These are phyloP conservation scores for Leptosomus discolor DNA, from an alignment of 2,113 vertebrate genomes.

Conservation along the genomic window DNA sequence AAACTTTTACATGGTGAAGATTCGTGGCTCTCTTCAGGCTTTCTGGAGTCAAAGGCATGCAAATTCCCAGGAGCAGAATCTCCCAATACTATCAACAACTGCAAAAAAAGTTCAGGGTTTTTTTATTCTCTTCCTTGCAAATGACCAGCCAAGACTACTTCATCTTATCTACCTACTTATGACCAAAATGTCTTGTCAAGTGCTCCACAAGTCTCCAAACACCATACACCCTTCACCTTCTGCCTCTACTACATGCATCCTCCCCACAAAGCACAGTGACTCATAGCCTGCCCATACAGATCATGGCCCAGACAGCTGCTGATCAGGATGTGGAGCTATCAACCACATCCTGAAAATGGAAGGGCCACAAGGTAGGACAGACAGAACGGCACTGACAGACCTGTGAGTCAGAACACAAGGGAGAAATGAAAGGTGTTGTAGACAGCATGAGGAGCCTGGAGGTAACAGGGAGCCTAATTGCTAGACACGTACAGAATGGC, in stretches of 20 bases:
- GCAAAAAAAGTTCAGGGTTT: background rate
- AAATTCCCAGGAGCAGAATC: background rate
- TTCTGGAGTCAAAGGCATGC: background rate
- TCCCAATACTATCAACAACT: background rate
- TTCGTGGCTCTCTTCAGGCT: background rate
- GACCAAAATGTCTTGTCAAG: background rate
- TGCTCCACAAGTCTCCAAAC: background rate
- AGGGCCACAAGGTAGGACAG: background rate
- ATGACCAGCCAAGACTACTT: background rate
- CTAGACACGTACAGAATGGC: background rate
- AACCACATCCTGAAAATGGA: slow-evolving; percentile 27
- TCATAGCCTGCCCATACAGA: background rate
- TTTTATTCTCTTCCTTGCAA: background rate
- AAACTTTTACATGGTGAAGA: background rate
- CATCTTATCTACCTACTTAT: background rate
- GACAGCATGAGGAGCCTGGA: background rate
- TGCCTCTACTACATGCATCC: background rate
- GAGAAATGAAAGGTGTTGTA: background rate
- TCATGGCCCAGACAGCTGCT: background rate
- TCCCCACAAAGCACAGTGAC: background rate
- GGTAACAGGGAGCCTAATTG: background rate
- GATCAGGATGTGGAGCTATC: background rate
- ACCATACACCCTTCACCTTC: background rate
- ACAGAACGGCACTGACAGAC: background rate
- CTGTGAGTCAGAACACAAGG: background rate